Conservation (phyloP, 1,140 invertebrate species). For the Pachyrhynchus sulphureomaculatus region DNA sequence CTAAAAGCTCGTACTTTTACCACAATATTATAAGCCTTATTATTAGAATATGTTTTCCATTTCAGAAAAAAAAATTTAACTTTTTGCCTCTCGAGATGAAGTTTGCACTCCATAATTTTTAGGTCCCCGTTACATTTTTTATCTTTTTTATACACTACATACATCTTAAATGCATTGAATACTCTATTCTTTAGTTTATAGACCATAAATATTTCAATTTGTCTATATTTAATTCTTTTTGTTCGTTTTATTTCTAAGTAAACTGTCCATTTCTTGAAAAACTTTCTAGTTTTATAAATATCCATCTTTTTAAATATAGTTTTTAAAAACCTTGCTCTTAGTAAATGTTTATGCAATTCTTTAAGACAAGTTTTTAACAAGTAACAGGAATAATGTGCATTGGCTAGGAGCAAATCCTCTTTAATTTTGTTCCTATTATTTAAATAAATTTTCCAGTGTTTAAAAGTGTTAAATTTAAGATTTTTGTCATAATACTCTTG, state of each 20-base stretch:
- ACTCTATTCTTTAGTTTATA: constrained; percentile 14
- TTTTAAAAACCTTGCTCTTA: constrained; percentile 1
- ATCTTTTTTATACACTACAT: neutral
- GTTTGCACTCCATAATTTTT: neutral
- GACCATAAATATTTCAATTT: constrained; percentile 2
- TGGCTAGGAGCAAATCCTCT: constrained; percentile 6
- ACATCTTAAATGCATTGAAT: constrained; percentile 13
- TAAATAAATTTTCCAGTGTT: constrained; percentile 18
- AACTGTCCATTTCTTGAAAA: constrained; percentile 10
- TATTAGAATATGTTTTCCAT: constrained; percentile 20
- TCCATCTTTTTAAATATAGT: neutral
- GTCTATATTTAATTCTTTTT: constrained; percentile 14
- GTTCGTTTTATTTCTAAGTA: constrained; percentile 7
- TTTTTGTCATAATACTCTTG: constrained; percentile 20
- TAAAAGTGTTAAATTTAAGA: constrained; percentile 25
- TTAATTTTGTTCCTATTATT: constrained; percentile 5
- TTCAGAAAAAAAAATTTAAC: constrained; percentile 6
- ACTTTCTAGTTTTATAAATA: constrained; percentile 4
- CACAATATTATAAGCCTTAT: constrained; percentile 2
- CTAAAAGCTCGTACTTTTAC: neutral
- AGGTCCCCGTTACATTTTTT: constrained; percentile 10
- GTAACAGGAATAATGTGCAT: constrained; percentile 12
- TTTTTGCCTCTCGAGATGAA: neutral
- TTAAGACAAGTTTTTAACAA: constrained; percentile 2
- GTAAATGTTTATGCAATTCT: neutral